Evolutionary conservation across 1,140 invertebrate species (phyloP).

Genomic region (Papilio machaon): DNA sequence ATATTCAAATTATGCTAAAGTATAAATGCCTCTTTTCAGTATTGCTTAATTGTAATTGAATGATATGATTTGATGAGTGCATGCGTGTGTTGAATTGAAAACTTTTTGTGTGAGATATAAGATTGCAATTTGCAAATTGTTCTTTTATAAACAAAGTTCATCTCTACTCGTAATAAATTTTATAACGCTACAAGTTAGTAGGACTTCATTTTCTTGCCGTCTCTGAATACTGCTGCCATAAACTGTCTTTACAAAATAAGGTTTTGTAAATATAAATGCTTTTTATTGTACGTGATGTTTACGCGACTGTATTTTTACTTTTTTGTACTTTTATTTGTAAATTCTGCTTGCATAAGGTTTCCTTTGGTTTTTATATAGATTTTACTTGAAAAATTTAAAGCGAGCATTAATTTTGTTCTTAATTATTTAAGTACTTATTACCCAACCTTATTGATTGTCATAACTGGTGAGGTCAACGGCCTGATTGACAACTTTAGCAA

Average conservation of each 20-base stretch:
- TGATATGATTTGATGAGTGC: too few species aligned
- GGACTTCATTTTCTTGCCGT: conserved; percentile 13
- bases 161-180: not conserved
- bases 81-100: not conserved
- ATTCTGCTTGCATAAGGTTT: not conserved
- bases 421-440: not conserved
- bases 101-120: not conserved
- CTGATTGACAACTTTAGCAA: not conserved
- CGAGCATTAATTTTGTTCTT: not conserved
- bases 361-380: not conserved
- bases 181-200: not conserved
- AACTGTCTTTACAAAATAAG: not conserved
- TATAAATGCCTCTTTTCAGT: too few species aligned
- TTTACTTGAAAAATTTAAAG: not conserved
- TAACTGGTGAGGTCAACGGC: not conserved
- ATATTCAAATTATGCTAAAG: not conserved
- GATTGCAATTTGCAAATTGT: not conserved
- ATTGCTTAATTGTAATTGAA: too few species aligned
- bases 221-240: not conserved
- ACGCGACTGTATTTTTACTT: not conserved
- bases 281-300: not conserved
- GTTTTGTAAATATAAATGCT: not conserved
- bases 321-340: not conserved
- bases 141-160: not conserved
- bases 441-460: not conserved